Evolutionary conservation across 2,888 invertebrate genomes (phyloP).

Genomic region (Macrosoma leucophasiata): DNA sequence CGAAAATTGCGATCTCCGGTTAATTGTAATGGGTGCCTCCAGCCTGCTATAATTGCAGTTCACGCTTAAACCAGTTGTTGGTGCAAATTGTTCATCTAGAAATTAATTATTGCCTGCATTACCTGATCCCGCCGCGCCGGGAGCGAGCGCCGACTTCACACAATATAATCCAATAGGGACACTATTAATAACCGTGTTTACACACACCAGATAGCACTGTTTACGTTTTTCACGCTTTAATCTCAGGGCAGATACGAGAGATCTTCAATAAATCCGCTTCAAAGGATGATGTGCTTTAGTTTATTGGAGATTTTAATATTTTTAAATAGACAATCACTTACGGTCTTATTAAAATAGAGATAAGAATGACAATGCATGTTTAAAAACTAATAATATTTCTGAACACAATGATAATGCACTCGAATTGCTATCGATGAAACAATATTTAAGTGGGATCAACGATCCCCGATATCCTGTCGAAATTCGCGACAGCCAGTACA

Average conservation of each 20-base stretch:
- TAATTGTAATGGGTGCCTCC: too few relatives aligned
- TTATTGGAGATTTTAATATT: too few relatives aligned
- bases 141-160: conserved; percentile 27
- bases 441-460: conserved; percentile 65
- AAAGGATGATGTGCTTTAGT: too few relatives aligned
- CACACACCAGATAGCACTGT: conserved; percentile 58
- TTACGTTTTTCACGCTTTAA: conserved; percentile 43
- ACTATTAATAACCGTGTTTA: conserved; percentile 67
- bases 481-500: conserved; percentile 58
- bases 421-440: conserved; percentile 46
- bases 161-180: conserved; percentile 41
- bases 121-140: conserved; percentile 24
- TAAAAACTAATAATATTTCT: too few relatives aligned
- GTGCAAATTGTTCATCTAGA: conserved; percentile 24
- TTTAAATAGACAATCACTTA: too few relatives aligned
- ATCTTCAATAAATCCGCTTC: too few relatives aligned
- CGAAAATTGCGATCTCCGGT: too few relatives aligned
- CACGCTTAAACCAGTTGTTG: conserved; percentile 26
- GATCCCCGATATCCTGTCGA: conserved; percentile 47
- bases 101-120: conserved; percentile 30
- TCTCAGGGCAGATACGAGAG: conserved; percentile 3
- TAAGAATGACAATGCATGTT: conserved; percentile 5
- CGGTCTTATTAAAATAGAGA: conserved; percentile 3
- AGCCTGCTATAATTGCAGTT: conserved; percentile 30
- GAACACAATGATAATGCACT: conserved; percentile 33